Evolutionary conservation across 2,113 vertebrate genomes (phyloP), one percentile per base, ranked within the genome.

Genomic region (Syngnathus scovelli): DNA sequence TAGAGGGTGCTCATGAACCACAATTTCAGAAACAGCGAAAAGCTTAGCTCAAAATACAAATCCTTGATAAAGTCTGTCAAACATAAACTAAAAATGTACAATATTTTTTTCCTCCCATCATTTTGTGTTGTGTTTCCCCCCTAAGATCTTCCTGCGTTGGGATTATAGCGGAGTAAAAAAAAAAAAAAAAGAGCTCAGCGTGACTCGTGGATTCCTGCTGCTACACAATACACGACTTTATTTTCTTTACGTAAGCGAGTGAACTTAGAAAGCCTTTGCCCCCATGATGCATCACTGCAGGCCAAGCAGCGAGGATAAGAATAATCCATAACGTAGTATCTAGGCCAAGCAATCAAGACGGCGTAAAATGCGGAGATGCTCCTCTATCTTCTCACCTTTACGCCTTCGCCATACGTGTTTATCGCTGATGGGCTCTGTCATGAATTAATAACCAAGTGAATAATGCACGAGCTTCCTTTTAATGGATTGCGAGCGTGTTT

Each of bases 271-370:
- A 76, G 56, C 81, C 60, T 62, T 61, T 74, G 65, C 63, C 77
- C 39, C 71, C 44, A 5, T 48, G 66, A 84, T 74, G 80, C 74
- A 77, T 82, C 73, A 69, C 56, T 74, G 74, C 64, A 78, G 37
- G 27, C 3, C 13, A 67, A 68, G 65, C 66, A 69, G 74, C 48
- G 59, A 52, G 78, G 74, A 82, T 83, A 76, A 80, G 79, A 84
- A 78, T 84, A 85, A 88, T 88, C 81, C 71, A 78, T 82, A 80
- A 77, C 78, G 77, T 83, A 84, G 86, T 87, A 87, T 87, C 78
- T 86, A 81, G 86, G 87, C 85, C 85, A 87, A 80, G 79, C 72
- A 79, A 86, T 85, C 83, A 86, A 82, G 78, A 71, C 64, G 44
- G 77, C 78, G 61, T 70, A 78, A 78, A 58, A 58, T 58, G 76